Conservation (phyloP, 2,888 invertebrate genomes). For the Anagyrus pseudococci region DNA sequence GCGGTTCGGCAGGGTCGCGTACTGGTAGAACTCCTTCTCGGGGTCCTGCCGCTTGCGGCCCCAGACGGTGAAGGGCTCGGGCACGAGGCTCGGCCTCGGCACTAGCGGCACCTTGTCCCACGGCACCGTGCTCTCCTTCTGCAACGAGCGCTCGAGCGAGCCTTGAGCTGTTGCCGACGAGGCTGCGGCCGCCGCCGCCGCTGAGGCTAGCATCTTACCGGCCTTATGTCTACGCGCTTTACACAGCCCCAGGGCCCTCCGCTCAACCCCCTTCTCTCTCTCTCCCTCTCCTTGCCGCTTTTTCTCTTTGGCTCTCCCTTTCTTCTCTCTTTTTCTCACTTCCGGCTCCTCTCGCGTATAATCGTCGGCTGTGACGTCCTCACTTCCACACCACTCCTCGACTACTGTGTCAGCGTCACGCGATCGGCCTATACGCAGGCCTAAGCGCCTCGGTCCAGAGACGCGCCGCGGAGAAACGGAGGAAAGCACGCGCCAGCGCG, state of each 20-base stretch:
- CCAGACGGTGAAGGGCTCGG: slow-evolving; percentile 85
- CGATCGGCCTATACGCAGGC: slow-evolving; percentile 8
- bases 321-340: no score
- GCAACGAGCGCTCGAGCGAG: slow-evolving; percentile 62
- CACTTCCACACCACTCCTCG: slow-evolving; percentile 55
- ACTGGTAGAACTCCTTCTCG: slow-evolving; percentile 57
- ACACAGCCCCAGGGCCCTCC: no score
- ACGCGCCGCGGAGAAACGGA: no score
- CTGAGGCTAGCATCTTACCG: no score
- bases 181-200: no score
- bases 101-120: slow-evolving; percentile 91
- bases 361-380: slow-evolving; percentile 20
- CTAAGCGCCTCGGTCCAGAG: neutral
- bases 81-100: slow-evolving; percentile 83
- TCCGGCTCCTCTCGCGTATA: no score
- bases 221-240: no score
- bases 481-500: no score
- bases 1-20: slow-evolving; percentile 54
- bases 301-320: no score
- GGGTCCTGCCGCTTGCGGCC: slow-evolving; percentile 68
- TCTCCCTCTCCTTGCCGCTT: neutral
- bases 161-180: slow-evolving; percentile 20
- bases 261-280: neutral
- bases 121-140: slow-evolving; percentile 78
- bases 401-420: slow-evolving; percentile 41